Evolutionary conservation across 2,113 vertebrate species (phyloP).

Genomic region (Columba livia): DNA sequence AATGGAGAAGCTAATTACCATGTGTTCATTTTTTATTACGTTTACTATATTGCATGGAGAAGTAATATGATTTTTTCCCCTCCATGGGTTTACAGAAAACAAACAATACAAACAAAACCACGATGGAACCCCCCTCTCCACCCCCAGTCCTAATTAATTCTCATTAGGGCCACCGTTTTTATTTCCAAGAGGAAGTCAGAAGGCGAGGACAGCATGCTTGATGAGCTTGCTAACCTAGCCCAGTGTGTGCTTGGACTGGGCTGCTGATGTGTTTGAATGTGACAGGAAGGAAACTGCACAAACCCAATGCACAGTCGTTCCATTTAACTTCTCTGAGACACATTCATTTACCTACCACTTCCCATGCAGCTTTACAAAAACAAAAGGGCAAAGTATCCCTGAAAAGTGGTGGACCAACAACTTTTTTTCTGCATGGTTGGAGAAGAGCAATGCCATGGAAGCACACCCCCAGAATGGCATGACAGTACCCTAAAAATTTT

Average conservation of each 20-base stretch:
- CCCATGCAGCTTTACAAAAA: conserved; percentile 27
- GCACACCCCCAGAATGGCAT: not conserved
- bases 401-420: not conserved
- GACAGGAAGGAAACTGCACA: conserved; percentile 65
- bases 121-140: not conserved
- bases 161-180: conserved; percentile 57
- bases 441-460: not conserved
- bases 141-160: conserved; percentile 55
- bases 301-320: conserved; percentile 22
- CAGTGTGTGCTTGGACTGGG: conserved; percentile 48
- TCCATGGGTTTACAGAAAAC: conserved; percentile 59
- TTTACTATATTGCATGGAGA: conserved; percentile 56
- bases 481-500: not conserved
- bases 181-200: conserved; percentile 63
- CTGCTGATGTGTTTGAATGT: conserved; percentile 48
- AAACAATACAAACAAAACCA: conserved; percentile 62
- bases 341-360: conserved; percentile 58
- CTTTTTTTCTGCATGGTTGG: not conserved
- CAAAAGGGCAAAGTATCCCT: not conserved
- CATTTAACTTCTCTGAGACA: conserved; percentile 55
- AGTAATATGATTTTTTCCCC: conserved; percentile 52
- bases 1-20: conserved; percentile 67
- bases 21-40: conserved; percentile 61
- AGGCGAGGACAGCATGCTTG: conserved; percentile 50
- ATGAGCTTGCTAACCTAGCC: conserved; percentile 52